Base-by-base conservation (phyloP, 2,113 vertebrate species). In the Arizona elegans region DNA sequence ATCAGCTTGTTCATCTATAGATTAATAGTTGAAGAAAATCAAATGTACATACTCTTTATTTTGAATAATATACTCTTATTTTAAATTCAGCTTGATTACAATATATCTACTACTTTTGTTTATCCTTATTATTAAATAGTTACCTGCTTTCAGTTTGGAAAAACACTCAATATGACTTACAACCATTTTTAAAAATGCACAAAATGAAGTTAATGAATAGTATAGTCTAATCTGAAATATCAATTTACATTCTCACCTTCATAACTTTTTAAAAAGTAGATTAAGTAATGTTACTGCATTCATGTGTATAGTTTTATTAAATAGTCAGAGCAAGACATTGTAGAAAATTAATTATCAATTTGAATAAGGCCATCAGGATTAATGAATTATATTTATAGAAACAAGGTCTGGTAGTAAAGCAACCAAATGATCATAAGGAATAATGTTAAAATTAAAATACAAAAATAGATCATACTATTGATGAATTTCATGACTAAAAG, bases 311-410 rank as follows among this genome's bases (percentile, higher is more conserved):
- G 43, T 93, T 53, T 62, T 58, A 90, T 90, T 59, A 59, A 62
- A 59, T 89, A 86, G 54, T 11, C 54, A 86, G 21, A 87, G 53
- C 52, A 52, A 55, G 81, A 90, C 24, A 56, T 65, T 65, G 47
- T 43, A 90, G 81, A 90, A 65, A 87, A 93, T 86, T 62, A 93
- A 93, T 93, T 87, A 90, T 93, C 89, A 93, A 6, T 43, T 33
- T 90, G 56, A 93, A 93, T 65, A 87, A 93, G 52, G 23, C 55
- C 17, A 86, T n/a, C n/a, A 90, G 50, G 17, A 90, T 93, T 93
- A 93, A 90, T 90, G 50, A 62, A 90, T 93, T 59, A 54, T 90
- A 90, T 56, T 87, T 13, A 19, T 90, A 38, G 56, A 86, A 86
- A 55, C 52, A 88, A 88, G 50, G 10, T 89, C 13, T 87, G 54